Base-by-base conservation (phyloP, 2,797 vertebrate species). In the Balearica regulorum region DNA sequence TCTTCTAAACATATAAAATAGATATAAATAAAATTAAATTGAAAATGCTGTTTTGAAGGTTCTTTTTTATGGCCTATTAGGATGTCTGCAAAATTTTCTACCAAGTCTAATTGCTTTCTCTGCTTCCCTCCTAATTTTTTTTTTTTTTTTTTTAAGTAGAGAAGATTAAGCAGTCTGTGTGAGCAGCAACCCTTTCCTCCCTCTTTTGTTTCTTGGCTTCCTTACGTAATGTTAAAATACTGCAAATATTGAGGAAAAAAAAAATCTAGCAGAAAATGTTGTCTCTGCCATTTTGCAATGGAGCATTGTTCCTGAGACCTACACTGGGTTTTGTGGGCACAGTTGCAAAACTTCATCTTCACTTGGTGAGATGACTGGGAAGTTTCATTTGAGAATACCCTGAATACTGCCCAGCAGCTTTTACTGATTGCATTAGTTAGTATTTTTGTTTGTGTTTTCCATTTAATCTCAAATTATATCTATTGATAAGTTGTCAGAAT, bases 131-230 rank as follows among this genome's bases (percentile, higher is more conserved):
- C 33, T 57, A 43, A 29, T 68, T 57, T 29, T 12, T 31, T 60
- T 33, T 46, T 35, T 35, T 54, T 46, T 62, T 66, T 77, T 78
- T 69, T 9, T 51, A 5, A 86, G 21, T 66, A 57, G 46, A 48
- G 66, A 71, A 80, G 58, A 71, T 87, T 89, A 79, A 86, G 35
- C 51, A 71, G 89, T 43, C 76, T 89, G 5, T 85, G 22, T 90
- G 66, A 94, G 77, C 88, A 96, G 83, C 65, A 95, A 35, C 33
- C 26, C 43, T 91, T 88, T 94, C 55, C 31, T 93, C 70, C 86
- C 46, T 89, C 90, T 94, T 93, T 91, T 96, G 80, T 91, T 95
- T 96, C 65, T 92, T 66, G 54, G 48, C n/a, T 93, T 88, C 28
- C 79, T 95, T 94, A 94, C 9, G 11, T 94, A 89, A 89, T 89